Conservation (phyloP, 2,113 vertebrate species). For the Eupsittula cactorum region DNA sequence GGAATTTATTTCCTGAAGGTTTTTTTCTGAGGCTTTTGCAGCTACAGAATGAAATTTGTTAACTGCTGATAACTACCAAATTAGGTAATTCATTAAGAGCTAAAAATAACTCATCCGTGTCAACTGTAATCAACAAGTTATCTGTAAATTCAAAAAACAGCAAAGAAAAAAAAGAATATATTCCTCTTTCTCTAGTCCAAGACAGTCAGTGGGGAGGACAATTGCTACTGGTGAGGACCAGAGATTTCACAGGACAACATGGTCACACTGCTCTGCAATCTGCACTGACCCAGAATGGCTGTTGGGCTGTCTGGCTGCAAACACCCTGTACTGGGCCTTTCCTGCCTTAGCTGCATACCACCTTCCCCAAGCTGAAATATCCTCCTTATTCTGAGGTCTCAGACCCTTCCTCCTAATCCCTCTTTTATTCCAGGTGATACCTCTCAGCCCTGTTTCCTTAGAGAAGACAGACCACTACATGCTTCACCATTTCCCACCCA, state of each 20-base stretch:
- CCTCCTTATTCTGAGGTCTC: not conserved
- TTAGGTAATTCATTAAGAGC: not conserved
- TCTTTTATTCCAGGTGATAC: not conserved
- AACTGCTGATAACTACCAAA: not conserved
- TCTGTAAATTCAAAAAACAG: not conserved
- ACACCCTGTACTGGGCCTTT: too few species aligned
- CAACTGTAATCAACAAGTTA: not conserved
- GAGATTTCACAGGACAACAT: not conserved
- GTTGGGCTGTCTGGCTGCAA: not conserved
- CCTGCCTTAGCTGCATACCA: not conserved
- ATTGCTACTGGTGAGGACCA: not conserved
- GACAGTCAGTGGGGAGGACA: not conserved
- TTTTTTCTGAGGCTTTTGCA: not conserved
- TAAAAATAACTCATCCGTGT: not conserved
- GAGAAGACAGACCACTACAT: not conserved
- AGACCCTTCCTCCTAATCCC: not conserved
- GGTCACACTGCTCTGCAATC: not conserved
- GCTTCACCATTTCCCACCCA: not conserved
- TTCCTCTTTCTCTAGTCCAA: not conserved
- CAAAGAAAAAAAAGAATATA: not conserved
- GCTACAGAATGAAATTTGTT: not conserved
- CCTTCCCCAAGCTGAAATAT: not conserved
- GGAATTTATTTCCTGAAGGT: not conserved
- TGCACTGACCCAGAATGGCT: not conserved
- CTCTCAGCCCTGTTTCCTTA: not conserved